These are phyloP conservation scores for Stenichneumon culpator DNA, from an alignment of 2,888 invertebrate species.

Conservation along the genomic window DNA sequence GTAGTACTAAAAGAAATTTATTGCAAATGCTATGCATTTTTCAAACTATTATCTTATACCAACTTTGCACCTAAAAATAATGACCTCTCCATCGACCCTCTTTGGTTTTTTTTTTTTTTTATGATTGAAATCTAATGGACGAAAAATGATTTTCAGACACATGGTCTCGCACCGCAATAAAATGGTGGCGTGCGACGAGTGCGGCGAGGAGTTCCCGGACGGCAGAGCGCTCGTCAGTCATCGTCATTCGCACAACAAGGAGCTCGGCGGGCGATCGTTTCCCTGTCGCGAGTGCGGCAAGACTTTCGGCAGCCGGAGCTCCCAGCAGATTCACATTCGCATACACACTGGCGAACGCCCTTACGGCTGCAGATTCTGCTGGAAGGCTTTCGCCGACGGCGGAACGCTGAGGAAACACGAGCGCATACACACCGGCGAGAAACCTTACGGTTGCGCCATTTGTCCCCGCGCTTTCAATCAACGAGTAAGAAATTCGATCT, in stretches of 20 bases:
- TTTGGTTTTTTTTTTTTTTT: no score
- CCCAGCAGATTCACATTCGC: conserved; percentile 94
- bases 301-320: conserved; percentile 94
- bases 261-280: conserved; percentile 88
- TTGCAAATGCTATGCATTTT: no score
- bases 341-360: conserved; percentile 95
- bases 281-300: conserved; percentile 94
- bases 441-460: conserved; percentile 95
- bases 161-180: conserved; percentile 91
- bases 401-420: conserved; percentile 94
- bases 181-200: conserved; percentile 90
- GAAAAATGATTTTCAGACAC: conserved; percentile 85
- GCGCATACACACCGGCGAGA: conserved; percentile 94
- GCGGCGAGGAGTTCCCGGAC: conserved; percentile 90
- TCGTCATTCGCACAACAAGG: conserved; percentile 88
- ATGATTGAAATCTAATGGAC: not conserved
- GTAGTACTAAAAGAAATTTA: no score
- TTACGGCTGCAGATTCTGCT: conserved; percentile 94
- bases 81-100: no score
- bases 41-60: no score
- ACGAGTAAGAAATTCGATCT: conserved; percentile 84
- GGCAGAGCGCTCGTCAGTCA: conserved; percentile 90
- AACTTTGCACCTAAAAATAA: no score
- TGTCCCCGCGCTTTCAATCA: conserved; percentile 96
- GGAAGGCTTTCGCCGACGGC: conserved; percentile 96